A percentile compares a stretch with the other conserved stretches of the same genome.
phyloP scores from a whole-genome alignment of 2,797 vertebrate species.

The Columba guinea region DNA sequence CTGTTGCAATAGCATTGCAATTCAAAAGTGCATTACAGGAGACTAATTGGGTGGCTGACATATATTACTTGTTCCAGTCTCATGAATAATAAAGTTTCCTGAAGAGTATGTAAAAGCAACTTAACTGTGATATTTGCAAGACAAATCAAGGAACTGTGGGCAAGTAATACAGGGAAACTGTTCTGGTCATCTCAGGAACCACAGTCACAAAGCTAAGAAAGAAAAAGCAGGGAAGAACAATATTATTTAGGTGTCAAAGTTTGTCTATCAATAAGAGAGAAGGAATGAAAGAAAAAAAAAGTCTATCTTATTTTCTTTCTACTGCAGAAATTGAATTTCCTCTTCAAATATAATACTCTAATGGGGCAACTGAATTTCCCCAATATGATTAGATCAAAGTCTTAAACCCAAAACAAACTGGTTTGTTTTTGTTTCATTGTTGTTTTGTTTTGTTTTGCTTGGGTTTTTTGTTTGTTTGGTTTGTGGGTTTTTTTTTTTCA shows the following conservation, averaged over 20 bases:
- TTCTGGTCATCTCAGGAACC: not conserved
- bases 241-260: not conserved
- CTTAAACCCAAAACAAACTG: not conserved
- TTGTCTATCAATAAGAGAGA: not conserved
- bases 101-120: not conserved
- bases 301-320: not conserved
- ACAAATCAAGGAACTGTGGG: not conserved
- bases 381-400: not conserved
- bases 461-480: too few species aligned
- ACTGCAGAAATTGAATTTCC: not conserved
- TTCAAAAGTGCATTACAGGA: conserved; percentile 26
- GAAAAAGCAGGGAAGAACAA: not conserved
- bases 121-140: not conserved
- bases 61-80: conserved; percentile 20
- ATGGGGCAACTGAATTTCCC: not conserved
- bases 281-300: not conserved
- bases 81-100: conserved; percentile 21
- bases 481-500: too few species aligned
- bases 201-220: not conserved
- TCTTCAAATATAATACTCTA: not conserved
- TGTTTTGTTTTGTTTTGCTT: too few species aligned
- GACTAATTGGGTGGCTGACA: conserved; percentile 49
- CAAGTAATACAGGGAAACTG: not conserved
- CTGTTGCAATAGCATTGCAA: conserved; percentile 48
- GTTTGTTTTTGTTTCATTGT: not conserved